Base-by-base conservation (phyloP, 1,140 invertebrate species). In the Paracyclopina nana region DNA sequence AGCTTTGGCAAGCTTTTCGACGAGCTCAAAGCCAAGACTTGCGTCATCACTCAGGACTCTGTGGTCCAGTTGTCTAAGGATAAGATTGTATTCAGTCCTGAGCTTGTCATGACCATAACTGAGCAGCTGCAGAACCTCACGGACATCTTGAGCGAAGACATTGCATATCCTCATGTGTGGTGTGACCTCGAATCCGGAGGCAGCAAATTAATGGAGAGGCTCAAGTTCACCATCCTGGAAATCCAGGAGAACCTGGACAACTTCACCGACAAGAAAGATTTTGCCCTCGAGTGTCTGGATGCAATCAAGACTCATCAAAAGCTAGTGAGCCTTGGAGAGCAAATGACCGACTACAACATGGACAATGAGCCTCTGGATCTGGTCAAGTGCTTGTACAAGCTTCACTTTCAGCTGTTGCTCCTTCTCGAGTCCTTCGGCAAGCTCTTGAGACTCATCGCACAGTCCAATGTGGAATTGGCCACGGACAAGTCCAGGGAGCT, bases 161-260 rank as follows among this genome's bases (percentile, higher is more conserved):
- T 53, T n/a, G 58, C 60, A 53, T 60, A 55, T 52, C 59, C 59
- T 14, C 60, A 57, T 40, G 54, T 60, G 41, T 54, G 55, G 53
- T 51, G 60, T 26, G 59, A 60, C 53, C 53, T 55, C n/a, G 54
- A 59, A 44, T 29, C 55, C 11, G 45, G 45, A 25, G 45, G 45
- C 3, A 29, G 73, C 5, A 73, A 73, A 3, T 43, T 58, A 6
- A 56, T 70, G 4, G 87, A 94, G 62, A 73, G 77, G 1, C 71
- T 92, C 28, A 74, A 82, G 25, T 94, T 85, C 63, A 79, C 80
- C 51, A 77, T 94, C 60, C 67, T 96, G n/a, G 87, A 94, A 61
- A 76, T 95, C 31, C 82, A 88, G 57, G 88, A 95, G 62, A 88
- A 94, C 65, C 72, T 90, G 55, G 88, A 95, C 61, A 94, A 85